Evolutionary conservation across 2,797 vertebrate genomes (phyloP).

Genomic region (Danionella dracula): DNA sequence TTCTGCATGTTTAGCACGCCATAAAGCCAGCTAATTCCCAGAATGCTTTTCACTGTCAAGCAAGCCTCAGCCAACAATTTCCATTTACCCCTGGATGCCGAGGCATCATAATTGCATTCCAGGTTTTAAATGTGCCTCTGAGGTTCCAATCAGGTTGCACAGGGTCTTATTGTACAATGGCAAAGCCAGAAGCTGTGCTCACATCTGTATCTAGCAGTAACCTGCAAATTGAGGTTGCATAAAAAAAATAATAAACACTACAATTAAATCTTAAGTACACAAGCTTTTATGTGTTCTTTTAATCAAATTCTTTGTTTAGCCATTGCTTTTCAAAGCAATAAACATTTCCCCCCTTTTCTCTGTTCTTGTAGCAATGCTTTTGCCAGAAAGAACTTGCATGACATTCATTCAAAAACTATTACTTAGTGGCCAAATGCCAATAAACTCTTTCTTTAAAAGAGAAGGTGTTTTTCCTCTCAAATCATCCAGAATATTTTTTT

Average conservation of each 20-base stretch:
- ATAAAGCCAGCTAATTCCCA: constrained; percentile 48
- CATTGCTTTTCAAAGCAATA: too few species aligned
- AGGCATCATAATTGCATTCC: constrained; percentile 49
- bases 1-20: constrained; percentile 51
- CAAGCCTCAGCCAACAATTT: constrained; percentile 36
- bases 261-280: too few species aligned
- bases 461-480: too few species aligned
- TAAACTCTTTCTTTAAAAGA: too few species aligned
- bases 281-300: too few species aligned
- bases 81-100: constrained; percentile 27
- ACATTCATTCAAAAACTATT: background rate
- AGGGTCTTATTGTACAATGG: constrained; percentile 1
- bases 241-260: too few species aligned
- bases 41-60: constrained; percentile 50
- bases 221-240: constrained; percentile 6
- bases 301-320: background rate
- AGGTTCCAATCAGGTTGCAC: constrained; percentile 49
- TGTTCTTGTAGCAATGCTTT: background rate
- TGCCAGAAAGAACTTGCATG: background rate
- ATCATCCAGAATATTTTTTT: too few species aligned
- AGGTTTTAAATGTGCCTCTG: constrained; percentile 36
- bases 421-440: too few species aligned
- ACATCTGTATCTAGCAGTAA: constrained; percentile 35
- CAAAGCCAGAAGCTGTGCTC: constrained; percentile 1
- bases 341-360: too few species aligned